phyloP scores from a whole-genome alignment of 2,888 invertebrate genomes.

The Omphaloscelis lunosa region DNA sequence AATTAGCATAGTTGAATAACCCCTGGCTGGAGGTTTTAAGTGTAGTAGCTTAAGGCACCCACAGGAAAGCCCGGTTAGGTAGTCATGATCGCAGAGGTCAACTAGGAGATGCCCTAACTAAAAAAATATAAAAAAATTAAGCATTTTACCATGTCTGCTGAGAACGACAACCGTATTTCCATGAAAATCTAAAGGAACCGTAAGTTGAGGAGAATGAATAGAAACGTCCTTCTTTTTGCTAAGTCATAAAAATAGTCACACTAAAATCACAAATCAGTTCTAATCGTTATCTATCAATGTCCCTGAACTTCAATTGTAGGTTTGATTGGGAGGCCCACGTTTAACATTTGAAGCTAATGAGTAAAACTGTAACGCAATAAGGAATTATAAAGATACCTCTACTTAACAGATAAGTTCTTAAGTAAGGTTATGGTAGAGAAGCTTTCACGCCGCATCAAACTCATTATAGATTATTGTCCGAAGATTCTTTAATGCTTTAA shows the following conservation, averaged over 20 bases:
- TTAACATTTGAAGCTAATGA: background rate
- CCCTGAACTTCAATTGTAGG: background rate
- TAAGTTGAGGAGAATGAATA: no score
- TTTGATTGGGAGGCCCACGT: background rate
- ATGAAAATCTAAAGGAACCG: no score
- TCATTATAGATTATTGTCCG: slow-evolving; percentile 55
- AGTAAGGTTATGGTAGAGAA: slow-evolving; percentile 55
- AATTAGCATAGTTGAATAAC: no score
- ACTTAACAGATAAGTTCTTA: slow-evolving; percentile 47
- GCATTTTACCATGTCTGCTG: no score
- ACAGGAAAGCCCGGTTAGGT: no score
- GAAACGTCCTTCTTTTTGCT: no score
- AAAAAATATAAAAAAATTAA: no score
- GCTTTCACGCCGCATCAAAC: slow-evolving; percentile 50
- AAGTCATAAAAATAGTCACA: background rate
- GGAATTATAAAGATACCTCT: background rate
- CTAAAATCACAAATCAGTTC: background rate
- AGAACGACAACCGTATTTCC: no score
- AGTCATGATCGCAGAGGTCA: no score
- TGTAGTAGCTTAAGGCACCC: no score
- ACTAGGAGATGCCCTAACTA: no score
- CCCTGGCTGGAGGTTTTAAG: no score
- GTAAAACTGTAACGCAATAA: background rate
- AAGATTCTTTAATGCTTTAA: slow-evolving; percentile 47
- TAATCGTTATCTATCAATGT: background rate